Base-by-base conservation (phyloP, 2,888 invertebrate species). In the Hydrotaea cyrtoneurina region DNA sequence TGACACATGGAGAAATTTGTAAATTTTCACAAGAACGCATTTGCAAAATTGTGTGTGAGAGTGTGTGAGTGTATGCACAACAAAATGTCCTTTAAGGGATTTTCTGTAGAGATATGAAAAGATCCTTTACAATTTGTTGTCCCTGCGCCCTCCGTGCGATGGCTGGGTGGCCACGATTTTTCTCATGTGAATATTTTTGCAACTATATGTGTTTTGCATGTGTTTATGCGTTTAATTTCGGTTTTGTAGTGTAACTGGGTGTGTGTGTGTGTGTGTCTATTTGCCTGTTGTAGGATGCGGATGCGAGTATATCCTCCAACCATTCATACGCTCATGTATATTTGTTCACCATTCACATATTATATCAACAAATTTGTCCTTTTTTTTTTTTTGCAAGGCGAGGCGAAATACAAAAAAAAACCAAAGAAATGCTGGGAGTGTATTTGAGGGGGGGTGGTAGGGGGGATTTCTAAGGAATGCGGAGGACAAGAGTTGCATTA, bases 71-170 rank as follows among this genome's bases (percentile, higher is more conserved):
- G 26, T 50, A 71, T 46, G 69, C 36, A 46, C 23, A 78, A 78
- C 53, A 39, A 46, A 66, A 71, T 78, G 78, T 81, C 78, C 78
- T 84, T 75, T 74, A 73, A 66, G 73, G 53, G 72, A 80, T 80
- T 78, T 80, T 59, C 13, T 26, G 23, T 7, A 23, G 59, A 59
- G 23, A 2, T 59, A 59, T 59, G 59, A 26, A 23, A 59, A 59
- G 59, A 59, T 59, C 26, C 59, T 59, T 59, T 59, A 59, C 26
- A 59, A 23, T 59, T 59, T 59, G 59, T 26, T 23, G 0, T 59
- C 59, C 15, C 26, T 15, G 26, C 23, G 59, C 17, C 21, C 31
- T 31, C 31, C 7, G 2, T 17, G 50, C 53, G 26, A 26, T 71
- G n/a, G 39, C 3, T 23, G 17, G 69, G 46, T 50, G 53, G 46